These are phyloP conservation scores for Macroramphosus scolopax DNA, from an alignment of 2,797 vertebrate genomes.

Conservation along the genomic window DNA sequence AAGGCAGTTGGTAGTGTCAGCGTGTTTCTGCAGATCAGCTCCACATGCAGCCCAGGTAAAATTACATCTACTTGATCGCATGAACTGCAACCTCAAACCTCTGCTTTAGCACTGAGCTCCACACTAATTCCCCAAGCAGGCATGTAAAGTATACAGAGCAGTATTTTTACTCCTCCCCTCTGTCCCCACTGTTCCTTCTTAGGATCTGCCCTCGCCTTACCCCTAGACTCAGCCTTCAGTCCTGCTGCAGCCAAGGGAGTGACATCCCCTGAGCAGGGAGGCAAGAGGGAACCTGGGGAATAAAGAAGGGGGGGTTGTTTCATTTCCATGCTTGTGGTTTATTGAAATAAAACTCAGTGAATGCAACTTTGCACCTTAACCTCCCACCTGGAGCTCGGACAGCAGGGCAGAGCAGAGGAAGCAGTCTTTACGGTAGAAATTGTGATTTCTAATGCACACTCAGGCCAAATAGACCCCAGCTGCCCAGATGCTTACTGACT, in stretches of 20 bases:
- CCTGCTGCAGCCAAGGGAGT: slow-evolving; percentile 37
- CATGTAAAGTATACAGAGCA: slow-evolving; percentile 50
- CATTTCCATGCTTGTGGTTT: no score
- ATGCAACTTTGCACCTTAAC: no score
- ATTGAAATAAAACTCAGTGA: no score
- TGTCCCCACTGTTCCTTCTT: slow-evolving; percentile 62
- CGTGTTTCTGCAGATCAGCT: slow-evolving; percentile 22
- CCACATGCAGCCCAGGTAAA: slow-evolving; percentile 32
- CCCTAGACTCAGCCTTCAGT: slow-evolving; percentile 47
- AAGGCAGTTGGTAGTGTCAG: slow-evolving; percentile 9
- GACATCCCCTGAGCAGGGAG: slow-evolving; percentile 27
- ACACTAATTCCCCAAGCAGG: slow-evolving; percentile 55
- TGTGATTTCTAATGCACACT: slow-evolving; percentile 50
- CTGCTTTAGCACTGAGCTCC: slow-evolving; percentile 26
- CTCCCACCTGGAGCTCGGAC: slow-evolving; percentile 20
- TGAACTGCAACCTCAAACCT: slow-evolving; percentile 39
- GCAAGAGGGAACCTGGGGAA: no score
- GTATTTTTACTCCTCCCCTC: slow-evolving; percentile 68
- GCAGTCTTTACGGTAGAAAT: slow-evolving; percentile 9
- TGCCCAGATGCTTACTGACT: slow-evolving; percentile 71
- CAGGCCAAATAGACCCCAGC: slow-evolving; percentile 68
- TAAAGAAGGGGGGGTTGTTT: no score
- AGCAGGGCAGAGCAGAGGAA: slow-evolving; percentile 6
- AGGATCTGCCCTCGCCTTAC: slow-evolving; percentile 54
- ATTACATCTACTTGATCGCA: slow-evolving; percentile 27